These are phyloP conservation scores for Monoplex corrugatus DNA, from an alignment of 2,888 invertebrate species.

Conservation along the genomic window DNA sequence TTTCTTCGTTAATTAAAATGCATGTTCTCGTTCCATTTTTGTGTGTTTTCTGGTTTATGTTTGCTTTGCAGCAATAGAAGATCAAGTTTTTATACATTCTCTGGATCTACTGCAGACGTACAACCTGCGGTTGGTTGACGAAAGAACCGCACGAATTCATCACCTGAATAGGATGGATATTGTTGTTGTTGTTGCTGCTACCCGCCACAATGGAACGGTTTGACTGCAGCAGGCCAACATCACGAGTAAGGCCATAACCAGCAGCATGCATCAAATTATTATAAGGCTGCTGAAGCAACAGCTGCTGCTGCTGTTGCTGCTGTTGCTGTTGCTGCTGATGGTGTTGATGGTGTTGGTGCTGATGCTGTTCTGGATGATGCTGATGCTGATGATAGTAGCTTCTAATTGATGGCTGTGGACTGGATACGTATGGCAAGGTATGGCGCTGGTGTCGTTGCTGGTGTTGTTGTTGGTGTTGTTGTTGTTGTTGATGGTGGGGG, in stretches of 20 bases:
- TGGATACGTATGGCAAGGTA: slow-evolving; percentile 15
- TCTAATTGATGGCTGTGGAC: not conserved
- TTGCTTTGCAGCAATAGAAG: no score
- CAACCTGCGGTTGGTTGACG: not conserved
- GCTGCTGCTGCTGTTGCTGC: slow-evolving; percentile 6
- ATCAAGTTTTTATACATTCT: no score
- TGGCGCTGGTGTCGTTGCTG: not conserved
- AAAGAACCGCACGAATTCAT: not conserved
- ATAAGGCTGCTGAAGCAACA: not conserved
- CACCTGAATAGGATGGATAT: not conserved
- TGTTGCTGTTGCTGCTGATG: slow-evolving; percentile 19
- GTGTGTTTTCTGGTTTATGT: no score
- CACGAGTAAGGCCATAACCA: not conserved
- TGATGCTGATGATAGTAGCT: not conserved
- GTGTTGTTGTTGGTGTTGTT: not conserved
- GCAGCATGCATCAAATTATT: not conserved
- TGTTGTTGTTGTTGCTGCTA: no score
- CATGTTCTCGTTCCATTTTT: no score
- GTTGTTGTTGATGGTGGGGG: not conserved
- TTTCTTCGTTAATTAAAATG: no score
- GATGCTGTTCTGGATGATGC: not conserved
- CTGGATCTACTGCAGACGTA: not conserved
- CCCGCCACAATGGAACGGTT: not conserved
- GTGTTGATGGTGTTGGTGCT: not conserved
- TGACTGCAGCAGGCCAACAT: not conserved